These are phyloP conservation scores for Syngnathoides biaculeatus DNA, from an alignment of 2,113 vertebrate genomes.

Conservation along the genomic window DNA sequence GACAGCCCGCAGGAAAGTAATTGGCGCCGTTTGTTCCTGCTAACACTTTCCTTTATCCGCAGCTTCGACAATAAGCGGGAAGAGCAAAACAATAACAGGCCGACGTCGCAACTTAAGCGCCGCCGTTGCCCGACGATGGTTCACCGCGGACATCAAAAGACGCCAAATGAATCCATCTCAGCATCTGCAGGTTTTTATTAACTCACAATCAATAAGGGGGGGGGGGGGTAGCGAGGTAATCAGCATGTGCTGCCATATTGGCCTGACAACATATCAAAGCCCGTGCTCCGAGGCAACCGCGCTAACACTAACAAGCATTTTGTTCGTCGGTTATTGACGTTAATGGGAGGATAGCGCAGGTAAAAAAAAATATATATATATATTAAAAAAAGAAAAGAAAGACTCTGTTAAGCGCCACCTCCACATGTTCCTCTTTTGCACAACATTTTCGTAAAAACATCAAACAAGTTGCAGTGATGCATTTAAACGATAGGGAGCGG, in stretches of 20 bases:
- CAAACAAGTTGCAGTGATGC: neutral
- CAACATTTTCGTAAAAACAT: neutral
- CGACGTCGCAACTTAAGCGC: constrained; percentile 50
- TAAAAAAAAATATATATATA: constrained; percentile 99
- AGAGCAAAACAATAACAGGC: constrained; percentile 24
- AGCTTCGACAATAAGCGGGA: constrained; percentile 27
- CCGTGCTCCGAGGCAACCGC: constrained; percentile 91
- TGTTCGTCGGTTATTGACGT: constrained; percentile 99
- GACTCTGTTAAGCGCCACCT: neutral
- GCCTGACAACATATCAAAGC: constrained; percentile 98
- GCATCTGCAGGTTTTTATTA: constrained; percentile 82
- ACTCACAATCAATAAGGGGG: constrained; percentile 99
- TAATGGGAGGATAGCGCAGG: constrained; percentile 93
- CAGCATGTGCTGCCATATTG: constrained; percentile 95
- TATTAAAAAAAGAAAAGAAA: constrained; percentile 14
- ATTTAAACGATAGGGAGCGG: neutral
- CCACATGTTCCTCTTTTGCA: neutral
- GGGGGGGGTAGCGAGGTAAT: constrained; percentile 89
- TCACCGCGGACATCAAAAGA: constrained; percentile 91
- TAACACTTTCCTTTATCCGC: constrained; percentile 39
- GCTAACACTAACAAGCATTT: constrained; percentile 97
- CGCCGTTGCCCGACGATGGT: constrained; percentile 66
- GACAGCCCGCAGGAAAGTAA: constrained; percentile 46
- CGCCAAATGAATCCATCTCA: neutral
- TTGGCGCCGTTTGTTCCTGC: constrained; percentile 54